phyloP scores from a whole-genome alignment of 2,888 invertebrate species.

The Microplitis deprimator region DNA sequence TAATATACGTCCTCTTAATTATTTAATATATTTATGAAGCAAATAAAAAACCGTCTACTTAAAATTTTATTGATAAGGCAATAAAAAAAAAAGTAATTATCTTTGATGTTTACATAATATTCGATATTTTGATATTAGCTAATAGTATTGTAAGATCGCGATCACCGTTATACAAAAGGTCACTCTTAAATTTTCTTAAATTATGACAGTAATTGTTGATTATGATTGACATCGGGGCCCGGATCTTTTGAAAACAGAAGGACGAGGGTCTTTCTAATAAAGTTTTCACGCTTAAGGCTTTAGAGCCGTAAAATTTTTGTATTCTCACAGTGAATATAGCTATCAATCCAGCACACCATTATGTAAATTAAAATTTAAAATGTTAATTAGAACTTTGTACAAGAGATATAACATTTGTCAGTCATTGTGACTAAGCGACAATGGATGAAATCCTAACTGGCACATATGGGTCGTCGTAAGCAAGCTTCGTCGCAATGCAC shows the following conservation, averaged over 20 bases:
- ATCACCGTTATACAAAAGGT: too few species aligned
- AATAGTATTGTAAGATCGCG: too few species aligned
- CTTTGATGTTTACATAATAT: too few species aligned
- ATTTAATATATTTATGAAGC: too few species aligned
- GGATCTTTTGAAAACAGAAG: neutral
- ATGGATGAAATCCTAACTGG: constrained; percentile 16
- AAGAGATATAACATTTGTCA: constrained; percentile 15
- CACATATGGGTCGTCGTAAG: constrained; percentile 20
- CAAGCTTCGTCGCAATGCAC: neutral
- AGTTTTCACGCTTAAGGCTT: neutral
- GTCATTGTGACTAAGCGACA: constrained; percentile 22
- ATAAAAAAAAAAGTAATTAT: too few species aligned
- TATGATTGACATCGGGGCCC: neutral
- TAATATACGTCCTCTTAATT: too few species aligned
- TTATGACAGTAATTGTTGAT: too few species aligned
- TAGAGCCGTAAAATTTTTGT: neutral
- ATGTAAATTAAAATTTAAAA: constrained; percentile 17
- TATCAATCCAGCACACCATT: neutral
- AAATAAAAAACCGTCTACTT: too few species aligned
- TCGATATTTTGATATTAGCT: too few species aligned
- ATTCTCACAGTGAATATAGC: neutral
- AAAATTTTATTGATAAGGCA: too few species aligned
- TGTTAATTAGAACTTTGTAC: constrained; percentile 25
- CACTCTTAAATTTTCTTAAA: too few species aligned
- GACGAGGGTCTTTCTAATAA: neutral